A percentile compares a stretch with the other conserved stretches of the same genome.
Conservation (phyloP, 2,797 vertebrate species). For the Scleropages formosus region DNA sequence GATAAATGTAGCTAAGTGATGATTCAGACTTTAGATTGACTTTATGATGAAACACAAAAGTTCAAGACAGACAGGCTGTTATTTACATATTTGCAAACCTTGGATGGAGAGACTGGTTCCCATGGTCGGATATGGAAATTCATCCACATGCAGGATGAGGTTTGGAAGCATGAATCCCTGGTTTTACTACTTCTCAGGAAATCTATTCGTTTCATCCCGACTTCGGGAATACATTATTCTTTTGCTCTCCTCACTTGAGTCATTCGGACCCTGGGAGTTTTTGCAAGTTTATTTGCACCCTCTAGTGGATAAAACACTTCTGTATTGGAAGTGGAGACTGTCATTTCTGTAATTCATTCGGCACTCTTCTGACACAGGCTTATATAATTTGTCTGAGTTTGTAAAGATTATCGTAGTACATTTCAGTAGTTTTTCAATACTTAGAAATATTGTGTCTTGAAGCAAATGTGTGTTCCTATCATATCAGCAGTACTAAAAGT, state of each 20-base stretch:
- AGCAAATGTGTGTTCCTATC: neutral
- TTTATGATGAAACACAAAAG: too few species aligned
- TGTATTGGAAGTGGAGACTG: slow-evolving; percentile 6
- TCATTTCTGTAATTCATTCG: neutral
- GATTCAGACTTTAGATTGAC: too few species aligned
- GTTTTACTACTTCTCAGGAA: neutral
- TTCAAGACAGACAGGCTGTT: too few species aligned
- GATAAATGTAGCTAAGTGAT: too few species aligned
- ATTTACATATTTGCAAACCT: too few species aligned
- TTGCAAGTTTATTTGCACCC: slow-evolving; percentile 24
- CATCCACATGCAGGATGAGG: neutral
- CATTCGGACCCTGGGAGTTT: neutral
- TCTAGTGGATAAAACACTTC: too few species aligned
- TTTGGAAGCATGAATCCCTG: neutral
- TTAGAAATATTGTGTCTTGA: neutral
- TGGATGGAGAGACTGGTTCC: neutral
- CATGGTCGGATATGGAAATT: neutral
- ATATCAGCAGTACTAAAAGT: too few species aligned
- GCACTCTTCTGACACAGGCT: neutral
- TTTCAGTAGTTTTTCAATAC: neutral
- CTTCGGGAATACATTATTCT: neutral
- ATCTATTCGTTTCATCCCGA: slow-evolving; percentile 13
- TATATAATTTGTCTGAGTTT: too few species aligned
- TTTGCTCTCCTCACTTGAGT: neutral
- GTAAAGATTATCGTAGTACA: neutral